Evolutionary conservation across 2,888 invertebrate genomes (phyloP).

Genomic region (Diarsia rubi): DNA sequence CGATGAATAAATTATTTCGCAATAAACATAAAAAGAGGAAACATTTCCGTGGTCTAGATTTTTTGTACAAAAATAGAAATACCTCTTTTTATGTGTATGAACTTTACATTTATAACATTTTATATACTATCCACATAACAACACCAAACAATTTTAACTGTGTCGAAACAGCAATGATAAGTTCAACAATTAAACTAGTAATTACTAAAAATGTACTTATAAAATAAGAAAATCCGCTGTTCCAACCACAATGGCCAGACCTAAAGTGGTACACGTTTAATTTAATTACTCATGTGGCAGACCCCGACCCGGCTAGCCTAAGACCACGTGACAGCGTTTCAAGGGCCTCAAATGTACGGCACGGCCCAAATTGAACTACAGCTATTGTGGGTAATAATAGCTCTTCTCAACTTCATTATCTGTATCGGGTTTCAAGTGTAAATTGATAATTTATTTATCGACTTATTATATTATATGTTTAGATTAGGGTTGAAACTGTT

Average conservation of each 20-base stretch:
- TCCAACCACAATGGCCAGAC: constrained; percentile 50
- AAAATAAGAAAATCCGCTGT: constrained; percentile 43
- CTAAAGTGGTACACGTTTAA: constrained; percentile 69
- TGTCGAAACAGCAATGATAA: not conserved
- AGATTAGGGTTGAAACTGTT: not conserved
- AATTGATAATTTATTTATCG: not conserved
- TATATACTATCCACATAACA: not conserved
- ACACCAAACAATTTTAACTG: not conserved
- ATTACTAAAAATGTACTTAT: not conserved
- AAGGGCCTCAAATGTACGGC: constrained; percentile 48
- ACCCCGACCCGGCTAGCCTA: constrained; percentile 65
- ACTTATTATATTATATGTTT: not conserved
- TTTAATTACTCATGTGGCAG: constrained; percentile 72
- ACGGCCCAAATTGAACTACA: constrained; percentile 32
- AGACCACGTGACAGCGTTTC: constrained; percentile 69
- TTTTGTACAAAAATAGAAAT: not conserved
- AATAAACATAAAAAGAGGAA: not conserved
- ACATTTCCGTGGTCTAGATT: not conserved
- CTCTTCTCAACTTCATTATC: constrained; percentile 12
- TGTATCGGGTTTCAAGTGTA: constrained; percentile 13
- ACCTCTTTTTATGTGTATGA: not conserved
- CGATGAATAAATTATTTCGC: no score
- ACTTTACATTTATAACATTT: not conserved
- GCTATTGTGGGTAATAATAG: constrained; percentile 38
- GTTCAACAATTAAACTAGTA: not conserved